A percentile compares a stretch with the other conserved stretches of the same genome.
These are phyloP conservation scores for Momotus momota DNA, from an alignment of 2,797 vertebrate genomes.

Conservation along the genomic window DNA sequence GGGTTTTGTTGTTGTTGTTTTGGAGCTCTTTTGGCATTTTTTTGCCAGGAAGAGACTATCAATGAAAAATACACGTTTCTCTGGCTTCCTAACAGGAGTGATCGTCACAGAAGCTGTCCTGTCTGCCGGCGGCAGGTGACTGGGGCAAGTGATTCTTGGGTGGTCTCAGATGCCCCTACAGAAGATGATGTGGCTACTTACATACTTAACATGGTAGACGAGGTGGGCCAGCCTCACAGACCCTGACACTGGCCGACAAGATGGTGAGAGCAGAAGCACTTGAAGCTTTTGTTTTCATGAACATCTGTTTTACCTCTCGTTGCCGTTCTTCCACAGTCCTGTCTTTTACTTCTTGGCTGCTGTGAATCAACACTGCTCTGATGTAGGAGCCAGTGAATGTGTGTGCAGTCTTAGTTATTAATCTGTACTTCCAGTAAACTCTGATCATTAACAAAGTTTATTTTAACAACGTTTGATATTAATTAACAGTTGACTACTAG, in stretches of 20 bases:
- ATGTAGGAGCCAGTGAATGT: constrained; percentile 1
- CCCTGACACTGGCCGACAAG: constrained; percentile 78
- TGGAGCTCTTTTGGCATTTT: neutral
- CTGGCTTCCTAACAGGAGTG: constrained; percentile 87
- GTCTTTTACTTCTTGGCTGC: constrained; percentile 35
- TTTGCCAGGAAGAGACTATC: neutral
- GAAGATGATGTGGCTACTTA: constrained; percentile 95
- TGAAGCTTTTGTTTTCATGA: neutral
- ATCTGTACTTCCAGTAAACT: constrained; percentile 19
- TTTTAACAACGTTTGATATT: constrained; percentile 21
- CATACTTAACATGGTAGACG: constrained; percentile 96
- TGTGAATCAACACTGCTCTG: constrained; percentile 50
- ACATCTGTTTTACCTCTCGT: neutral
- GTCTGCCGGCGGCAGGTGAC: constrained; percentile 95
- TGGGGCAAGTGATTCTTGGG: constrained; percentile 94
- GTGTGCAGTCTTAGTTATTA: neutral
- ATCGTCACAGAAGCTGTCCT: constrained; percentile 93
- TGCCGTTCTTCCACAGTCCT: constrained; percentile 39
- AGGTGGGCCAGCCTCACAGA: constrained; percentile 92
- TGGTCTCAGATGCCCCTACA: constrained; percentile 95
- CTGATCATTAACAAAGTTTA: constrained; percentile 36
- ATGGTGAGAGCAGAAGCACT: neutral
- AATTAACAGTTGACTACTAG: neutral
- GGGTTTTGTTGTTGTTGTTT: neutral
- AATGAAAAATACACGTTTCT: constrained; percentile 6